phyloP scores from a whole-genome alignment of 2,888 invertebrate species.

The Tanytarsus gracilentus region DNA sequence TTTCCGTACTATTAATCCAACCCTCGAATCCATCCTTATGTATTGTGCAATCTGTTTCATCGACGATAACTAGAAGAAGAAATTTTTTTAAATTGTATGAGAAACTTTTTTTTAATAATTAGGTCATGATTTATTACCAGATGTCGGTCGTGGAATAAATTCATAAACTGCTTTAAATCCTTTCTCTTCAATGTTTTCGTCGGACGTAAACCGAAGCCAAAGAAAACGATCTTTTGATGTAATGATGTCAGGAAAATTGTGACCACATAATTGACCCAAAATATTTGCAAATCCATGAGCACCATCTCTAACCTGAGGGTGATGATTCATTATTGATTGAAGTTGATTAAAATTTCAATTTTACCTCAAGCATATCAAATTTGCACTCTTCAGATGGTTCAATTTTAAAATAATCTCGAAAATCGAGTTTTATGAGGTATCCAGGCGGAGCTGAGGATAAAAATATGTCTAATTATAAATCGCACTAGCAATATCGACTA shows the following conservation, averaged over 20 bases:
- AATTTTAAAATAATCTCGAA: constrained; percentile 67
- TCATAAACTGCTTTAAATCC: constrained; percentile 72
- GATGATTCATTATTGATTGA: neutral
- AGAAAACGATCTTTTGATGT: constrained; percentile 63
- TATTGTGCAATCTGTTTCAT: constrained; percentile 51
- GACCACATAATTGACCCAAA: constrained; percentile 62
- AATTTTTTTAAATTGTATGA: too few relatives aligned
- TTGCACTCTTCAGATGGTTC: constrained; percentile 60
- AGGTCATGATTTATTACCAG: constrained; percentile 43
- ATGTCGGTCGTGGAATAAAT: constrained; percentile 51
- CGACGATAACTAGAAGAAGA: constrained; percentile 29
- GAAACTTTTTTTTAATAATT: neutral
- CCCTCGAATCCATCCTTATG: constrained; percentile 49
- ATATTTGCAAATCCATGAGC: constrained; percentile 62
- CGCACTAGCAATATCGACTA: too few relatives aligned
- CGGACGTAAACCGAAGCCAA: constrained; percentile 72
- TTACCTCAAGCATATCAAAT: constrained; percentile 67
- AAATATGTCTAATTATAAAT: neutral
- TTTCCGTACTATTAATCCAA: constrained; percentile 49
- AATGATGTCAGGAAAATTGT: constrained; percentile 61
- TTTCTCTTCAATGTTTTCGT: constrained; percentile 67
- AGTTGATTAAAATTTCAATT: neutral
- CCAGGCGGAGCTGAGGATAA: constrained; percentile 50
- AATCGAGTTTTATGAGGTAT: constrained; percentile 63
- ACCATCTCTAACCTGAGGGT: constrained; percentile 61